Evolutionary conservation across 1,140 invertebrate species (phyloP).

Genomic region (Pentalonia nigronervosa): DNA sequence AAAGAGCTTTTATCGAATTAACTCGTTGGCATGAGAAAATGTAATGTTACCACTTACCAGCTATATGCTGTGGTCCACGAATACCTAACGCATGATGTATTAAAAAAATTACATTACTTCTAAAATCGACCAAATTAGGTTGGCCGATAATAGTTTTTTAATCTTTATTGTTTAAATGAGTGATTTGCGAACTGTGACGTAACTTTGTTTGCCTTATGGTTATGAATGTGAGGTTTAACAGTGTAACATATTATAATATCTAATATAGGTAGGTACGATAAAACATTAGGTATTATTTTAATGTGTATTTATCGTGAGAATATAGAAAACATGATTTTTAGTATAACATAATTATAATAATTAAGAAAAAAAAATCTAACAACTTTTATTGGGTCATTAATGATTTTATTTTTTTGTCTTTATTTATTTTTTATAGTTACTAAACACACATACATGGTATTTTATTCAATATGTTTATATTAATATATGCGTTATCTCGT

Average conservation of each 20-base stretch:
- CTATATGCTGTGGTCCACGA: neutral
- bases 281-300: neutral
- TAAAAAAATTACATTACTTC: neutral
- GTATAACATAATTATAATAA: neutral
- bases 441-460: neutral
- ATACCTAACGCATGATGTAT: neutral
- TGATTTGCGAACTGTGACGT: neutral
- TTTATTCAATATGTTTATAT: neutral
- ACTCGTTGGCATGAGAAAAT: neutral
- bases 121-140: neutral
- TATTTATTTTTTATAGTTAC: neutral
- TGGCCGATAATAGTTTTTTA: neutral
- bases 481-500: conserved; percentile 29
- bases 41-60: neutral
- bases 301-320: neutral
- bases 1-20: neutral
- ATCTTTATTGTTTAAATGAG: neutral
- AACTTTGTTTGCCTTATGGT: neutral
- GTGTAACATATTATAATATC: neutral
- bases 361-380: neutral
- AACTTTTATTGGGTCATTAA: neutral
- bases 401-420: neutral
- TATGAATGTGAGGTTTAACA: neutral
- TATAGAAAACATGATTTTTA: neutral
- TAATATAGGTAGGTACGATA: neutral